Percentiles rank a stretch among this genome's conserved stretches.
Conservation (phyloP, 1,140 invertebrate species). For the Brachionus koreanus region DNA sequence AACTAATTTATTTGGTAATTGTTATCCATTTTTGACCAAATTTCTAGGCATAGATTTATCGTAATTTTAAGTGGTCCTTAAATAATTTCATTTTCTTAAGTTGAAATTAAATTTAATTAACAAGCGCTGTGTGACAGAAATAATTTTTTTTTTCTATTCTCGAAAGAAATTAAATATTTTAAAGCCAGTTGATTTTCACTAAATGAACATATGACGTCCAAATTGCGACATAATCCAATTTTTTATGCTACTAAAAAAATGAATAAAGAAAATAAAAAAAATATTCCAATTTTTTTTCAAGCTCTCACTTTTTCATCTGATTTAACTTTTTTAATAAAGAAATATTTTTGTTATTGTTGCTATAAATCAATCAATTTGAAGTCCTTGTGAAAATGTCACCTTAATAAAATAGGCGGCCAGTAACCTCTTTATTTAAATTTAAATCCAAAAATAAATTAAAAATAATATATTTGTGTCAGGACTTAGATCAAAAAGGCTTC, state of each 20-base stretch:
- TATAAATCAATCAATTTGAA: not conserved
- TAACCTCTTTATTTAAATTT: not conserved
- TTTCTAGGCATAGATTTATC: not conserved
- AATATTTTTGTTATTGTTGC: not conserved
- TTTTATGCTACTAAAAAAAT: not conserved
- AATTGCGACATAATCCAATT: not conserved
- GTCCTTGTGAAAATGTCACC: not conserved
- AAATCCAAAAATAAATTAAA: not conserved
- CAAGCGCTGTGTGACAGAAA: not conserved
- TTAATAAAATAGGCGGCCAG: not conserved
- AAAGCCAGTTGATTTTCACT: not conserved
- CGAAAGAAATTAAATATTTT: not conserved
- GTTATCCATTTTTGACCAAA: not conserved
- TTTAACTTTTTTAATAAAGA: not conserved
- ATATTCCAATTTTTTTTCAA: not conserved
- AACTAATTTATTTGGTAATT: not conserved
- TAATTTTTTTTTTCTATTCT: not conserved
- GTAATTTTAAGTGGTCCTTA: constrained; percentile 3
- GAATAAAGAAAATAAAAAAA: no score
- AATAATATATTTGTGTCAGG: not conserved
- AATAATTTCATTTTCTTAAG: not conserved
- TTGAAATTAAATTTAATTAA: not conserved
- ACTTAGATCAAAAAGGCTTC: not conserved
- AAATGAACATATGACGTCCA: not conserved
- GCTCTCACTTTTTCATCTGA: not conserved